A percentile compares a stretch with the other conserved stretches of the same genome.
phyloP scores from a whole-genome alignment of 1,140 invertebrate species.

The Procambarus clarkii region DNA sequence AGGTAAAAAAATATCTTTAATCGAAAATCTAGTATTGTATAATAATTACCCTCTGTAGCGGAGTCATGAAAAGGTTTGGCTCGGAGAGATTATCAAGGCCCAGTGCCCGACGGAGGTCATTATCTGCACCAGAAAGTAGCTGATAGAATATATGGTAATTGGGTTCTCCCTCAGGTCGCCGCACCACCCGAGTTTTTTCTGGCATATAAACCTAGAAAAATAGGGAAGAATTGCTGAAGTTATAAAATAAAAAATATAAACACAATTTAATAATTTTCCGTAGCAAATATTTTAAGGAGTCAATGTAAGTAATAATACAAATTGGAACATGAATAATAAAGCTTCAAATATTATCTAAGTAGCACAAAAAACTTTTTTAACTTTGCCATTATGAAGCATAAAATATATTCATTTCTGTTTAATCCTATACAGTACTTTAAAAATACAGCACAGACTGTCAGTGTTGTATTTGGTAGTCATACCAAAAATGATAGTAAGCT shows the following conservation, averaged over 20 bases:
- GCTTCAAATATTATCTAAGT: background rate
- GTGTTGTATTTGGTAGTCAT: too few species aligned
- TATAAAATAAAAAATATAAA: too few species aligned
- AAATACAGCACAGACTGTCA: too few species aligned
- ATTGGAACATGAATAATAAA: background rate
- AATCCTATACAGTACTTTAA: too few species aligned
- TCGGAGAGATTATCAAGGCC: slow-evolving; percentile 87
- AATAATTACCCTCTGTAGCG: slow-evolving; percentile 81
- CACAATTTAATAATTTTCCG: too few species aligned
- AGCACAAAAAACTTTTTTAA: too few species aligned
- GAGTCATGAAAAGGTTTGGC: slow-evolving; percentile 86
- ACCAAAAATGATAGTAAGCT: too few species aligned
- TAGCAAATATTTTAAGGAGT: background rate
- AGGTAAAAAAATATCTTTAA: too few species aligned
- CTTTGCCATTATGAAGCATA: too few species aligned
- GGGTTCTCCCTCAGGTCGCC: slow-evolving; percentile 83
- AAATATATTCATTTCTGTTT: too few species aligned
- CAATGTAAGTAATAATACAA: background rate
- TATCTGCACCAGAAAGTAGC: slow-evolving; percentile 89
- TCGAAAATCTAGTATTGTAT: background rate
- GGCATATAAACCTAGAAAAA: slow-evolving; percentile 81
- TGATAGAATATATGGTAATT: slow-evolving; percentile 90
- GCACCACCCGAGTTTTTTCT: slow-evolving; percentile 85
- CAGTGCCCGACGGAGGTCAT: slow-evolving; percentile 85
- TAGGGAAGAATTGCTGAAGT: too few species aligned